Evolutionary conservation across 2,113 vertebrate species (phyloP).

Genomic region (Actinemys pallida): DNA sequence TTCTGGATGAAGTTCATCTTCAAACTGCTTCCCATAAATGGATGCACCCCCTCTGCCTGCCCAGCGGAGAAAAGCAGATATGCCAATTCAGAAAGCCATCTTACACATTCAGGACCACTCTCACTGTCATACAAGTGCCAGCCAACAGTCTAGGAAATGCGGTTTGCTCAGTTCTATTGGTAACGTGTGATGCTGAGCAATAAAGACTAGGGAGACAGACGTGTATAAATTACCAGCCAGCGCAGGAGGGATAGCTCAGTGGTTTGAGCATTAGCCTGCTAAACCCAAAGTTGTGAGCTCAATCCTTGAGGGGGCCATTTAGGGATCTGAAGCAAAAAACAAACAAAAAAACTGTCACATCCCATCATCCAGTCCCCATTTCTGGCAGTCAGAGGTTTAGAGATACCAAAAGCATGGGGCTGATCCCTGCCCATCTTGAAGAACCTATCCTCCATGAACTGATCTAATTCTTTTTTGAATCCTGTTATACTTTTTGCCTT

Average conservation of each 20-base stretch:
- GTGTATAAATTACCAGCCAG: neutral
- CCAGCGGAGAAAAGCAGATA: neutral
- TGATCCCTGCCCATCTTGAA: too few species aligned
- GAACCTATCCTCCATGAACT: too few species aligned
- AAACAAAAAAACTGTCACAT: too few species aligned
- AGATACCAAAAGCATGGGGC: too few species aligned
- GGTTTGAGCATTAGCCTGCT: too few species aligned
- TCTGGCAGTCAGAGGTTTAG: too few species aligned
- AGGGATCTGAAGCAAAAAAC: too few species aligned
- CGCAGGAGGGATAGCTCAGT: neutral
- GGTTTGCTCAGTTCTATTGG: neutral
- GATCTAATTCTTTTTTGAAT: too few species aligned
- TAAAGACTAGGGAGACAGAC: neutral
- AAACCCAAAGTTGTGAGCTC: too few species aligned
- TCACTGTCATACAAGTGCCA: neutral
- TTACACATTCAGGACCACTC: neutral
- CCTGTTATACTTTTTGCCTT: too few species aligned
- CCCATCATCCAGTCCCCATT: too few species aligned
- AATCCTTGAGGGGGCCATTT: too few species aligned
- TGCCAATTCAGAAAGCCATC: neutral
- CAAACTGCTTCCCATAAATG: conserved; percentile 96
- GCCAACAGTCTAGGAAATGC: neutral
- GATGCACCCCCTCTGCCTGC: conserved; percentile 94
- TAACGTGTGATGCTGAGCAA: neutral
- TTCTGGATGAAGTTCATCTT: conserved; percentile 92